phyloP scores from a whole-genome alignment of 2,797 vertebrate genomes.

The Neoniphon sammara region DNA sequence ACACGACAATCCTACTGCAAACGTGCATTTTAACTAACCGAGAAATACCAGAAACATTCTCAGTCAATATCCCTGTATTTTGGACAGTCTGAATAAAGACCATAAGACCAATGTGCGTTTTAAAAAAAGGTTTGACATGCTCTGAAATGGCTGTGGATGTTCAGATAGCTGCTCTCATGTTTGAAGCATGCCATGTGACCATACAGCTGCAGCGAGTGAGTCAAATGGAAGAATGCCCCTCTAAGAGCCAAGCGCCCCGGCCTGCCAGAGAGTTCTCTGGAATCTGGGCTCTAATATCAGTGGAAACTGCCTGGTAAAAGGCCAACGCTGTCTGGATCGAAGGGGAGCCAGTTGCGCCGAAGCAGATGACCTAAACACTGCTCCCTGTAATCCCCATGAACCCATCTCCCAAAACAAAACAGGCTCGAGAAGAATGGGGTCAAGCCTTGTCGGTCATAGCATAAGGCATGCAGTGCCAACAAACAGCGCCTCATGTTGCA shows the following conservation, averaged over 20 bases:
- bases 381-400: constrained; percentile 24
- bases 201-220: constrained; percentile 35
- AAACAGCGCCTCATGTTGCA: constrained; percentile 18
- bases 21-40: background rate
- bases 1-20: no score
- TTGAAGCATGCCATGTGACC: constrained; percentile 28
- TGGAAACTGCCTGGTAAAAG: constrained; percentile 68
- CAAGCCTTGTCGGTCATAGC: constrained; percentile 4
- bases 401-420: constrained; percentile 35
- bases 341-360: constrained; percentile 9
- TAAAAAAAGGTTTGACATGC: background rate
- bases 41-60: background rate
- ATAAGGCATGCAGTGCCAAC: constrained; percentile 9
- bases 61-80: background rate
- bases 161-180: constrained; percentile 25
- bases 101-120: background rate
- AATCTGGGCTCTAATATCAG: constrained; percentile 52
- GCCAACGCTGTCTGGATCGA: constrained; percentile 45
- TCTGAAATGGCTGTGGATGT: constrained; percentile 8
- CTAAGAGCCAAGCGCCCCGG: constrained; percentile 34
- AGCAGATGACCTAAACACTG: constrained; percentile 8
- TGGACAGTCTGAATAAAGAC: background rate
- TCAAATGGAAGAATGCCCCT: constrained; percentile 40
- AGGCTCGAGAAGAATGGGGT: constrained; percentile 49
- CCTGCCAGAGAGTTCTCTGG: constrained; percentile 42